Evolutionary conservation across 2,888 invertebrate genomes (phyloP), one percentile per base, ranked within the genome.

Genomic region (Trissolcus brochymenae): DNA sequence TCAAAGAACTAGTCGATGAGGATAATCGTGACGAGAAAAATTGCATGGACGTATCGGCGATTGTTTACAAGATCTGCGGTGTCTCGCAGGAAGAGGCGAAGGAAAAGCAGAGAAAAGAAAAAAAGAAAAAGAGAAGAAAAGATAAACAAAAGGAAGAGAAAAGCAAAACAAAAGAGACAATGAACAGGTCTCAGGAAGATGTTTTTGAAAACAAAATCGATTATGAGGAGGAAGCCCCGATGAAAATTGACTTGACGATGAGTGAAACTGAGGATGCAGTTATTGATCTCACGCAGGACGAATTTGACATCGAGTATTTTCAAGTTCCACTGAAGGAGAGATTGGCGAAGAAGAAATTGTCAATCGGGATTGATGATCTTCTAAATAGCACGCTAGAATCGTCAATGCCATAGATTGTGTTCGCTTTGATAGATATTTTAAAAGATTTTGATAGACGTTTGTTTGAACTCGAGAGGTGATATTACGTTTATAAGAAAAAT

Each of bases 11-110:
- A 3, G 85, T 86, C 3, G 83, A 86, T 1, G 84, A 87, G 43
- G 88, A 88, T 82, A 67, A 88, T 53, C 86, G 82, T 49, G 90
- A 90, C 21, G 89, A 87, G 0, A 90, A 90, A 51, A 89, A 90
- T 75, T 82, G 88, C 17, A 84, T 89, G 9, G 82, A 88, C 19
- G 84, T 89, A 7, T 92, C 92, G 0, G 88, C 89, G 43, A 91
- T 93, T 68, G 88, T 93, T 13, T 90, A 92, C 16, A 87, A 89
- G 57, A 92, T 93, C 66, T 86, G 86, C 60, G 74, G 71, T 13
- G 25, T 13, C 25, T 56, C 35, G 1, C 2, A 51, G 79, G 84
- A 51, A 17, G 51, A 29, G 29, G 29, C 9, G 9, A 29, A 50
- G 4, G 50, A 50, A 17, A n/a, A 46, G n/a, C 16, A 3, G 6